phyloP scores from a whole-genome alignment of 2,888 invertebrate species.

The Trichopoda pennipes region DNA sequence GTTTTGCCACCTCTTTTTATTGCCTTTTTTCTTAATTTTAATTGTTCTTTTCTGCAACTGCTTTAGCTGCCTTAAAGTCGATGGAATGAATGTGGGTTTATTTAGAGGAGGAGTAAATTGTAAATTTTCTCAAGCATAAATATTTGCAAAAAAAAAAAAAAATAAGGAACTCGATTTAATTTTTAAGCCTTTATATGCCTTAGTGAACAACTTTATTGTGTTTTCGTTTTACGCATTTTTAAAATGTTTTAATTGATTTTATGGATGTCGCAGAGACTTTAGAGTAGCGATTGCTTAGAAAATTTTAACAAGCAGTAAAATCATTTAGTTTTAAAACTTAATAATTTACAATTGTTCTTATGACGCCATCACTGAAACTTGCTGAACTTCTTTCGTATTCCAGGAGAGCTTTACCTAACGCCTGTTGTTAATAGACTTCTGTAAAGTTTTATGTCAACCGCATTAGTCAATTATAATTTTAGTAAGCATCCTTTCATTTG shows the following conservation, averaged over 20 bases:
- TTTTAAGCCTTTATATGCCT: conserved; percentile 41
- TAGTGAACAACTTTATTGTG: conserved; percentile 29
- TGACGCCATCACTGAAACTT: too few relatives aligned
- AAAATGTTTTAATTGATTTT: not conserved
- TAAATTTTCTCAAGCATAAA: conserved; percentile 49
- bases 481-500: too few relatives aligned
- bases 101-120: conserved; percentile 8
- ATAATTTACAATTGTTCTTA: not conserved
- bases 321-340: not conserved
- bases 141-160: conserved; percentile 40
- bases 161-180: conserved; percentile 29
- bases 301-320: not conserved
- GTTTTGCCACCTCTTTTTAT: conserved; percentile 64
- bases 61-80: not conserved
- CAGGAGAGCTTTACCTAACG: too few relatives aligned
- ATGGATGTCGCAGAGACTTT: not conserved
- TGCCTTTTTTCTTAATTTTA: conserved; percentile 28
- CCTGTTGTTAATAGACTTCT: too few relatives aligned
- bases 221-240: conserved; percentile 16
- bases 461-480: too few relatives aligned
- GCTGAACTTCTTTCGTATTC: too few relatives aligned
- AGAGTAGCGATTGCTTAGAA: not conserved
- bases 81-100: not conserved
- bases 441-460: too few relatives aligned
- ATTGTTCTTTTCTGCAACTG: conserved; percentile 37